A percentile compares a stretch with the other conserved stretches of the same genome.
These are phyloP conservation scores for Sarcophaga peregrina DNA, from an alignment of 1,140 invertebrate species.

Conservation along the genomic window DNA sequence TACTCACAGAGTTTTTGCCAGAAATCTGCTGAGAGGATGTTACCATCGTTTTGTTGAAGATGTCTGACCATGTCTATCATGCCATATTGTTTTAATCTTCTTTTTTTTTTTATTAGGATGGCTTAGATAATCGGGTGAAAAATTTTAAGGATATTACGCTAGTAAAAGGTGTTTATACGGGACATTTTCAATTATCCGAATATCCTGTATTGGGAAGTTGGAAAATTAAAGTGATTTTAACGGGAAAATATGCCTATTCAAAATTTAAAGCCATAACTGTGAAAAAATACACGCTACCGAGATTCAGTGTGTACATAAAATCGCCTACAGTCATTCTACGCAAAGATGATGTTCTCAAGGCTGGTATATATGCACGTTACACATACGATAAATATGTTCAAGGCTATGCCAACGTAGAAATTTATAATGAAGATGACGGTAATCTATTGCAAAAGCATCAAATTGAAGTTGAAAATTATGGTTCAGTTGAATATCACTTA, in stretches of 20 bases:
- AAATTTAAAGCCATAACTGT: conserved; percentile 49
- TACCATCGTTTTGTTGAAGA: not conserved
- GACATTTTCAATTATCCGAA: conserved; percentile 80
- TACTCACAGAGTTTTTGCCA: too few species aligned
- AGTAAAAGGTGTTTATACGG: conserved; percentile 78
- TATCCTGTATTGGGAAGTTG: conserved; percentile 89
- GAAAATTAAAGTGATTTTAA: conserved; percentile 69
- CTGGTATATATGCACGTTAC: conserved; percentile 80
- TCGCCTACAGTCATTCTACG: conserved; percentile 84
- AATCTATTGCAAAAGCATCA: conserved; percentile 40
- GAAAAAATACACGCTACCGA: conserved; percentile 92
- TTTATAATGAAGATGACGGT: conserved; percentile 56
- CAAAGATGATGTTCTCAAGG: conserved; percentile 79
- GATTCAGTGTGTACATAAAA: conserved; percentile 87
- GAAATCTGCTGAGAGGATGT: too few species aligned
- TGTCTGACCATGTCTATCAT: not conserved
- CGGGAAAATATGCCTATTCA: conserved; percentile 28
- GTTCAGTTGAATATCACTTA: conserved; percentile 74
- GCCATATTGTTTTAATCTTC: not conserved
- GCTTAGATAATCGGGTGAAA: conserved; percentile 68
- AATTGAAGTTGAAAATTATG: conserved; percentile 74
- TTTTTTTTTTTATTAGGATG: conserved; percentile 40
- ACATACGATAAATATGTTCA: conserved; percentile 80
- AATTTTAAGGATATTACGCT: conserved; percentile 79
- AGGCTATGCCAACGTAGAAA: conserved; percentile 76